These are phyloP conservation scores for Helicolenus hilgendorfi DNA, from an alignment of 2,797 vertebrate species.

Conservation along the genomic window DNA sequence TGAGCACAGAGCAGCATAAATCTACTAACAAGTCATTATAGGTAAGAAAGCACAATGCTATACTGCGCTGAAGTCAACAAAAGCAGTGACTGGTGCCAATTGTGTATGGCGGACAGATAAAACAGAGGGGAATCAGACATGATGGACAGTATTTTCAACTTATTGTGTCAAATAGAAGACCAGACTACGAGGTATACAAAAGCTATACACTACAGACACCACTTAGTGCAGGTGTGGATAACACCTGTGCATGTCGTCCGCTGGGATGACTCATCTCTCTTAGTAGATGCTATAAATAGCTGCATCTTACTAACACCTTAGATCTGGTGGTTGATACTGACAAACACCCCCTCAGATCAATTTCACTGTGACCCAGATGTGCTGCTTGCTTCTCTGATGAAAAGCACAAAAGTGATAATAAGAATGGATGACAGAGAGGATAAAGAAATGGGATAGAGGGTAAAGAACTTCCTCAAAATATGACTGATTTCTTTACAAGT, in stretches of 20 bases:
- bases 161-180: neutral
- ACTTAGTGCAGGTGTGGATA: neutral
- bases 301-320: neutral
- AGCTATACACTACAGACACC: neutral
- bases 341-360: neutral
- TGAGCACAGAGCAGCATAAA: neutral
- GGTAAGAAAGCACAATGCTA: neutral
- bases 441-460: neutral
- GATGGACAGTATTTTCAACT: neutral
- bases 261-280: slow-evolving; percentile 23
- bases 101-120: neutral
- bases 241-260: neutral
- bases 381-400: neutral
- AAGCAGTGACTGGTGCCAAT: neutral
- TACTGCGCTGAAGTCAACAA: neutral
- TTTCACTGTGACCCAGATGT: neutral
- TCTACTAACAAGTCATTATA: neutral
- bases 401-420: neutral
- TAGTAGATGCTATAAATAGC: slow-evolving; percentile 4
- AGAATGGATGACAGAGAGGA: neutral
- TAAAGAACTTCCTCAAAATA: neutral
- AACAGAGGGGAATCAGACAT: neutral
- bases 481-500: slow-evolving; percentile 6
- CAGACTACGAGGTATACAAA: neutral
- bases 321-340: slow-evolving; percentile 4